A percentile compares a stretch with the other conserved stretches of the same genome.
phyloP scores from a whole-genome alignment of 2,113 vertebrate genomes.

The Oreochromis tanganicae region DNA sequence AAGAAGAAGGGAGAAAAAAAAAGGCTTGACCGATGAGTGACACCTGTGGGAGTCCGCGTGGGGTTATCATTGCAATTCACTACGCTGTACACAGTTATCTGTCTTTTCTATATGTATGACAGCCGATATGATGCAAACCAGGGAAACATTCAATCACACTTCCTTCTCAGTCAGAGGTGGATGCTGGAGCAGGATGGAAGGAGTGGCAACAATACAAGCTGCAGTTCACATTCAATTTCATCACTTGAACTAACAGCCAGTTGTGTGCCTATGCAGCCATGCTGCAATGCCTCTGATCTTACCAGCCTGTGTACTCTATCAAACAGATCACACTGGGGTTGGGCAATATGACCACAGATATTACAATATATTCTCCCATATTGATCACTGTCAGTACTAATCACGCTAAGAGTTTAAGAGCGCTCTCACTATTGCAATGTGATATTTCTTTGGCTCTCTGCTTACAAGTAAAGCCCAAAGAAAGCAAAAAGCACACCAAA shows the following conservation, averaged over 20 bases:
- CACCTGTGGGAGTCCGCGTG: conserved; percentile 32
- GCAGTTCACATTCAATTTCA: conserved; percentile 62
- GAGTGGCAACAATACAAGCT: conserved; percentile 50
- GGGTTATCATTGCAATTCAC: conserved; percentile 48
- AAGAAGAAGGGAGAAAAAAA: rapidly evolving
- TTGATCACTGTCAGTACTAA: conserved; percentile 51
- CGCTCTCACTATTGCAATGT: neutral
- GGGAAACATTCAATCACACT: conserved; percentile 68
- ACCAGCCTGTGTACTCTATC: conserved; percentile 39
- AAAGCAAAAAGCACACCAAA: neutral
- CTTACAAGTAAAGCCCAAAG: neutral
- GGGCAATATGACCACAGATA: conserved; percentile 49
- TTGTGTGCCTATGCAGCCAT: conserved; percentile 28
- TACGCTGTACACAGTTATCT: conserved; percentile 45
- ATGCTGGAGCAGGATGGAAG: conserved; percentile 38
- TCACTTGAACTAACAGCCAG: conserved; percentile 48
- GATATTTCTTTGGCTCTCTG: neutral
- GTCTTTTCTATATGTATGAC: conserved; percentile 57
- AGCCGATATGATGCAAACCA: conserved; percentile 72
- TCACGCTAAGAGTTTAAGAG: conserved; percentile 2
- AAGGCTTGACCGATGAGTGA: conserved; percentile 43
- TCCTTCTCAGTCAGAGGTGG: conserved; percentile 53
- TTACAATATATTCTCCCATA: conserved; percentile 54
- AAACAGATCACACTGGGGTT: conserved; percentile 50
- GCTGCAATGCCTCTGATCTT: conserved; percentile 58